Conservation (phyloP, 64 coral and sea anemone species). For the Actinia tenebrosa region DNA sequence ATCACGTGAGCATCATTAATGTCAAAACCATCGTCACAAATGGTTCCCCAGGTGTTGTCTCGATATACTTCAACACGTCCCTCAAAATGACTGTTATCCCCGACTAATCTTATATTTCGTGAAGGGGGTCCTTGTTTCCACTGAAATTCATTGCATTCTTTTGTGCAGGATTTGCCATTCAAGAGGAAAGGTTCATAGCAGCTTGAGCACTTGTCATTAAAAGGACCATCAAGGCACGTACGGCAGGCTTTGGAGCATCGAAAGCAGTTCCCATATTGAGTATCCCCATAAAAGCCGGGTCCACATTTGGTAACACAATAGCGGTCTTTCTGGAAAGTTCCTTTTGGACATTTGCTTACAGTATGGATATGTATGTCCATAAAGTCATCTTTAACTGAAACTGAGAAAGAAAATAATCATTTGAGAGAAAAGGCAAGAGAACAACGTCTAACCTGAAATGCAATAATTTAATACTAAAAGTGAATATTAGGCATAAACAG, state of each 20-base stretch:
- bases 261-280: slow-evolving; percentile 14
- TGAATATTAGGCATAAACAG: no score
- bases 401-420: neutral
- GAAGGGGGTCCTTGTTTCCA: slow-evolving; percentile 32
- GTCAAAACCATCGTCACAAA: slow-evolving; percentile 84
- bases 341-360: slow-evolving; percentile 26
- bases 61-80: slow-evolving; percentile 74
- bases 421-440: neutral
- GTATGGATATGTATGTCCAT: neutral
- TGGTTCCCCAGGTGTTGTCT: slow-evolving; percentile 67
- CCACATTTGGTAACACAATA: slow-evolving; percentile 61
- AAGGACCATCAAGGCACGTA: slow-evolving; percentile 44
- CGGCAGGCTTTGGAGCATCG: slow-evolving; percentile 34
- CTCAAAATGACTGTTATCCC: slow-evolving; percentile 40
- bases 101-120: slow-evolving; percentile 36
- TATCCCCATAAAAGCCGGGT: slow-evolving; percentile 65
- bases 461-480: no score
- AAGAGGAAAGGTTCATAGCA: slow-evolving; percentile 35
- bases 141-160: neutral
- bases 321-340: slow-evolving; percentile 43
- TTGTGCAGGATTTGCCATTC: slow-evolving; percentile 2
- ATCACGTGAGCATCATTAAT: slow-evolving; percentile 64
- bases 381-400: neutral
- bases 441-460: neutral
- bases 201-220: slow-evolving; percentile 47